Base-by-base conservation (phyloP, 2,113 vertebrate species). In the Diadophis punctatus region DNA sequence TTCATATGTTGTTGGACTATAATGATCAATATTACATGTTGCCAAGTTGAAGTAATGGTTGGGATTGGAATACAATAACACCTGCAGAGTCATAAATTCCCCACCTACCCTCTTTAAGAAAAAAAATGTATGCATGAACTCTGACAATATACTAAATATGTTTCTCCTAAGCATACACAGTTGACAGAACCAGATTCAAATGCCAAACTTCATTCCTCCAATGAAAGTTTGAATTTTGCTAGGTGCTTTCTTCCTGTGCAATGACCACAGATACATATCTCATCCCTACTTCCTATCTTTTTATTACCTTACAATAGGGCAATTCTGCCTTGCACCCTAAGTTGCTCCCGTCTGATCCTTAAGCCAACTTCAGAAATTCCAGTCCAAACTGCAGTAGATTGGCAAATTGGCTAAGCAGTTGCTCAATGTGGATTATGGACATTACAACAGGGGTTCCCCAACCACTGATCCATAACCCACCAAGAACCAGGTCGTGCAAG, bases 201-300 rank as follows among this genome's bases (percentile, higher is more conserved):
- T 95, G 95, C 93, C 93, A 97, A 94, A 90, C 90, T 95, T 95
- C 30, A 91, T 94, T 96, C 91, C 93, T 93, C 92, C 93, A 86
- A 86, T 86, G 8, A n/a, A 90, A 93, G 92, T 93, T 89, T 0
- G 23, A 86, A 14, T 91, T 96, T 95, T 94, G 95, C 91, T 14
- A 94, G 60, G 92, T 94, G 84, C 25, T 30, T 94, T 90, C 94
- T 92, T 90, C 90, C 95, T 46, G 74, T 88, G 93, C 90, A 95
- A 93, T 92, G 95, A 93, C 94, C 94, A 58, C 55, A 0, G 11
- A 74, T 23, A 68, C 46, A 91, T 5, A 7, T 74, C 22, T 60
- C 51, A n/a, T n/a, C 1, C 80, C 84, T 3, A 60, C 93, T 93
- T 74, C 30, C 88, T 93, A 20, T 87, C 18, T 84, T 87, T 90